Base-by-base conservation (phyloP, 2,797 vertebrate species). In the Danio kyathit region DNA sequence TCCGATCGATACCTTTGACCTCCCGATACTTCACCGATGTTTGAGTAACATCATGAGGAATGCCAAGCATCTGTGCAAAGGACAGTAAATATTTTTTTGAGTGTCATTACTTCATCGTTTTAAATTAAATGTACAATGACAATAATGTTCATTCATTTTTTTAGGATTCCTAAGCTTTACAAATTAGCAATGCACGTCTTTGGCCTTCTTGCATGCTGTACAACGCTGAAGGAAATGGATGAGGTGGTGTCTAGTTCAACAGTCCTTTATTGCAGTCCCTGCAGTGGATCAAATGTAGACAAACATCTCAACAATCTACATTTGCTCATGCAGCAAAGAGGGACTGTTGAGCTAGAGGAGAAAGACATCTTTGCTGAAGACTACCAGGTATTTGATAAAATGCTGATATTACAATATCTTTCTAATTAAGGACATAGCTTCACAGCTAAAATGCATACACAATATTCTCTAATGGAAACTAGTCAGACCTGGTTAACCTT, bases 1-100 rank as follows among this genome's bases (percentile, higher is more conserved):
- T 52, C 40, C 13, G 5, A 1, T 13, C 14, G 49, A 52, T n/a
- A n/a, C 57, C 21, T 59, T 29, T 49, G 12, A 60, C 11, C 19
- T 59, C 10, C 57, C 19, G 19, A 29, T 59, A 21, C 57, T 59
- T 59, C 57, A 59, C 29, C 7, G 44, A 49, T 67, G 65, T 43
- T 21, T 49, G 12, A 49, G 65, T 9, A 65, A 67, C 44, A 48
- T 69, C 4, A 69, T 69, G 65, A 69, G 29, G 21, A 69, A 69
- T 69, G 44, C 44, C 10, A 69, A 69, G 65, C 17, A 69, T 49
- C 19, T 29, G 2, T 49, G 44, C 19, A 48, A 67, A 19, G 69
- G 29, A 69, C 19, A 14, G 65, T 69, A 69, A 14, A 29, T 29
- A 21, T 21, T 29, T 19, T 19, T 19, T 57, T 8, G 12, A 38